These are phyloP conservation scores for Labia minor DNA, from an alignment of 2,888 invertebrate genomes.

Conservation along the genomic window DNA sequence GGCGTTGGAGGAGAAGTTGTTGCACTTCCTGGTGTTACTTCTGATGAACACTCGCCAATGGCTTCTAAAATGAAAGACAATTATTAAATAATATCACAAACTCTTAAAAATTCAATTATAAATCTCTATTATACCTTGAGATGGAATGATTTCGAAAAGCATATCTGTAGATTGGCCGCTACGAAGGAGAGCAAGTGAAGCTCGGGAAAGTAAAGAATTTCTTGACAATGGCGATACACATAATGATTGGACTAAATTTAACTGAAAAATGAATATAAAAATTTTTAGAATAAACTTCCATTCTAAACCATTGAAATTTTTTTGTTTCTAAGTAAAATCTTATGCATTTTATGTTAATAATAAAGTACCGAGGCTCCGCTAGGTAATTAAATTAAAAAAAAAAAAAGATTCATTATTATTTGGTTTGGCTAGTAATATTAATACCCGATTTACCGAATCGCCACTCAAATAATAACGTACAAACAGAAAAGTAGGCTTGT, in stretches of 20 bases:
- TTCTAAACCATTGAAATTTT: neutral
- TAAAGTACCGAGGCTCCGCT: too few relatives aligned
- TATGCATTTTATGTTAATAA: too few relatives aligned
- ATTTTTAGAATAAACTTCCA: slow-evolving; percentile 13
- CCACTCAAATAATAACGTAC: too few relatives aligned
- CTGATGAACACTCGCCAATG: neutral
- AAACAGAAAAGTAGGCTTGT: too few relatives aligned
- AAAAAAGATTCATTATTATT: too few relatives aligned
- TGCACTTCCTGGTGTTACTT: neutral
- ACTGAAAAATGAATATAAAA: slow-evolving; percentile 34
- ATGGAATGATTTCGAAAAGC: slow-evolving; percentile 48
- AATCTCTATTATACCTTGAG: slow-evolving; percentile 32
- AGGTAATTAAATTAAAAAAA: too few relatives aligned
- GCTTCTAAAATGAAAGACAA: neutral
- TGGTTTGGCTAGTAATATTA: too few relatives aligned
- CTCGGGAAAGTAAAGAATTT: slow-evolving; percentile 46
- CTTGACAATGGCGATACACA: slow-evolving; percentile 47
- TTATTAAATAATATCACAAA: too few relatives aligned
- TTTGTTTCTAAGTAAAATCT: too few relatives aligned
- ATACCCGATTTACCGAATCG: too few relatives aligned
- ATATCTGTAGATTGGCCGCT: slow-evolving; percentile 48
- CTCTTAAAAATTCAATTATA: too few relatives aligned
- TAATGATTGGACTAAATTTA: slow-evolving; percentile 49
- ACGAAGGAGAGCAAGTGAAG: slow-evolving; percentile 46
- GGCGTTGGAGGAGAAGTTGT: neutral